Evolutionary conservation across 2,888 invertebrate genomes (phyloP), one percentile per base, ranked within the genome.

Genomic region (Xanthorhoe spadicearia): DNA sequence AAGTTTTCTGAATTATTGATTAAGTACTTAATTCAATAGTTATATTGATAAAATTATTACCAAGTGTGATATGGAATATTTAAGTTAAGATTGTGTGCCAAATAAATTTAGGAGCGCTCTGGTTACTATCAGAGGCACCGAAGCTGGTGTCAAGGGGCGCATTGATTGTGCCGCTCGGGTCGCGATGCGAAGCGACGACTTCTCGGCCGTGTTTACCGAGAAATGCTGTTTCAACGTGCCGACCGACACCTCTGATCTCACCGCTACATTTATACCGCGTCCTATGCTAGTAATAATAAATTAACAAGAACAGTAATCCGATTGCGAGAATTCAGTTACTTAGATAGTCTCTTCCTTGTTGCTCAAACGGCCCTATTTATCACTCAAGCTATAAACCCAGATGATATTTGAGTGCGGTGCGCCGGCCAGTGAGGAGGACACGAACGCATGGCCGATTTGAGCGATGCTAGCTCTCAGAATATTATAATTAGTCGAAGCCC

Each of bases 401-500:
- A 67, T 68, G 69, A 69, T 74, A 73, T 74, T 70, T 67, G 68
- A 65, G 66, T 67, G 66, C 49, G 55, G 57, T 55, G 65, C 51
- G 48, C 49, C 51, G 46, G 38, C 43, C 13, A 62, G 62, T 60
- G 63, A 61, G 66, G 73, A 73, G 77, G 76, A 80, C 79, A 79
- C 74, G 79, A 83, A 81, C 85, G 85, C 84, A 85, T 85, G 84
- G 83, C 81, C 80, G 84, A 64, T 68, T 61, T 68, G 64, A 64
- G 68, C 68, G 64, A 84, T 83, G 84, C 82, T 85, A 83, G 87
- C 87, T 85, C 85, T 83, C 84, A 79, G 84, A 85, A 86, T 91
- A 89, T 92, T 92, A 92, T 90, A 92, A 93, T 93, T 93, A 93
- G 92, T 90, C 79, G 86, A 86, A 85, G 90, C 86, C 80, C 81